Base-by-base conservation (phyloP, 2,797 vertebrate genomes). In the Glyptemys insculpta region DNA sequence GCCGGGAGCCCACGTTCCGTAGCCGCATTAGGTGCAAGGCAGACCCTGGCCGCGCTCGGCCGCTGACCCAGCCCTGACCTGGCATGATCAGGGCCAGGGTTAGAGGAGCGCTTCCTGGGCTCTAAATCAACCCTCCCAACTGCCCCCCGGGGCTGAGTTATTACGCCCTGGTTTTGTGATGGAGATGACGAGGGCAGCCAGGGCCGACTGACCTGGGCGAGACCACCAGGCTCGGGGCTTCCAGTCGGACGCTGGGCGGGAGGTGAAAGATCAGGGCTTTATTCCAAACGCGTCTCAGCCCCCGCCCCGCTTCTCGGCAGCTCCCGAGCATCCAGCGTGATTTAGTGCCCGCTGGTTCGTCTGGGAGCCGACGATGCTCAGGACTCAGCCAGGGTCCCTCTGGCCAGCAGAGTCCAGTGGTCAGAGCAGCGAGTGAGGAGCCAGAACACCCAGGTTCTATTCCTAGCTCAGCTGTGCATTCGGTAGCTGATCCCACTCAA, bases 151-250 rank as follows among this genome's bases (percentile, higher is more conserved):
- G 11, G 50, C 95, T 96, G 95, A 96, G 92, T 97, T 96, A 96
- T 96, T 85, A 96, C 87, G 0, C 92, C 79, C 88, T n/a, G 88
- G 95, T 93, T 96, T 96, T 96, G 96, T 96, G 96, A 97, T 95
- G 95, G 95, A 96, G 97, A 97, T 96, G 95, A 96, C 85, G 80
- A 6, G 7, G 86, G 96, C 81, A 4, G 81, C 31, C 92, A 88
- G 94, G 94, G 93, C 85, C 15, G 88, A 80, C 94, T 92, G 96
- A 96, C 94, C 94, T 88, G 76, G 90, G 91, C 91, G 68, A 84
- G 97, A 96, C 97, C 97, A 97, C 96, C 96, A 0, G 92, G 94
- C 94, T 96, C 1, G 87, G 91, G 0, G 6, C 85, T 96, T 96
- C 92, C 88, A 31, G 65, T 2, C 10, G 2, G 81, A 90, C 56